Conservation (phyloP, 2,113 vertebrate genomes). For the Aegithalos caudatus region DNA sequence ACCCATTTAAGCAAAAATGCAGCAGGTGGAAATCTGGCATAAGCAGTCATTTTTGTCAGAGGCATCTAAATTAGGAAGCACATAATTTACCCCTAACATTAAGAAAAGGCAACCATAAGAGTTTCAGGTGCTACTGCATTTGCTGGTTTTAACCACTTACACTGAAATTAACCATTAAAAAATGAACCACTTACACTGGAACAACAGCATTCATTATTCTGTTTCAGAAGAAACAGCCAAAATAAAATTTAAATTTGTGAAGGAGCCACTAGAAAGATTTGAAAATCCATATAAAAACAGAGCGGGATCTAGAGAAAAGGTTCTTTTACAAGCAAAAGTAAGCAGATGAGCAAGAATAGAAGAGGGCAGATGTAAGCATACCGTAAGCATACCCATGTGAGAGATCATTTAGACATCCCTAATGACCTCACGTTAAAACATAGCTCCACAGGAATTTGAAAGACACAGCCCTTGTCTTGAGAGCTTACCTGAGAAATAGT, state of each 20-base stretch:
- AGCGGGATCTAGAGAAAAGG: neutral
- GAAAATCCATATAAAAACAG: neutral
- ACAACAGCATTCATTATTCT: neutral
- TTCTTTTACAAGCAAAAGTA: neutral
- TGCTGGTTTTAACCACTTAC: neutral
- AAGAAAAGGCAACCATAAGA: neutral
- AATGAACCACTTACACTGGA: neutral
- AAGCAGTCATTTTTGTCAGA: neutral
- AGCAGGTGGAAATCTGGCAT: neutral
- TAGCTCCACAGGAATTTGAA: neutral
- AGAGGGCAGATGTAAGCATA: neutral
- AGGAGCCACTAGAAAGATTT: neutral
- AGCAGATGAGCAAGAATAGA: neutral
- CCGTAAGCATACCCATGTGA: neutral
- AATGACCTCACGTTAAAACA: neutral
- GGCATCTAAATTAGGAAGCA: neutral
- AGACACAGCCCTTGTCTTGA: neutral
- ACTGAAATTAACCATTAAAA: neutral
- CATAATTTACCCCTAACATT: neutral
- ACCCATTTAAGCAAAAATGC: neutral
- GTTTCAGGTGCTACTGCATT: neutral
- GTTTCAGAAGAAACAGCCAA: neutral
- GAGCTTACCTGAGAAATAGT: neutral
- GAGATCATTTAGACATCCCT: neutral
- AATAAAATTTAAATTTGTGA: neutral